phyloP scores from a whole-genome alignment of 2,113 vertebrate genomes.

The Arvicanthis niloticus region DNA sequence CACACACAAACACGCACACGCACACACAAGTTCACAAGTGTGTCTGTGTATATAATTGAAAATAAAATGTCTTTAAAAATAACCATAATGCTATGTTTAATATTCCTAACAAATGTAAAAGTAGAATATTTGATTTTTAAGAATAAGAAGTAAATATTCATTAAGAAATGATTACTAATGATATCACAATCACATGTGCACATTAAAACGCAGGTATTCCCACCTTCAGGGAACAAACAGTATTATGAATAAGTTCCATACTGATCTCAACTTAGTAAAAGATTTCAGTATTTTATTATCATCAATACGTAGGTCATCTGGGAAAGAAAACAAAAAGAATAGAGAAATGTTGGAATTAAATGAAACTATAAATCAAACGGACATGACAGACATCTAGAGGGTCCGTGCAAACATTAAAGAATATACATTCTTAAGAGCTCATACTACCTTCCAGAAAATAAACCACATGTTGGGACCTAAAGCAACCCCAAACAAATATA shows the following conservation, averaged over 20 bases:
- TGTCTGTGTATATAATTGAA: background rate
- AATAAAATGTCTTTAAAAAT: background rate
- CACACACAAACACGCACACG: background rate
- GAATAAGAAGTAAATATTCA: background rate
- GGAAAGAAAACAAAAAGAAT: background rate
- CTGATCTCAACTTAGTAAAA: background rate
- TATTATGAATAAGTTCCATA: background rate
- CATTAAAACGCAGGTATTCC: background rate
- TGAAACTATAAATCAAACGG: background rate
- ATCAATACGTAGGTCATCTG: background rate
- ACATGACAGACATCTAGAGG: background rate
- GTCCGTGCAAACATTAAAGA: background rate
- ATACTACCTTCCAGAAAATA: background rate
- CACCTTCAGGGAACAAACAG: background rate
- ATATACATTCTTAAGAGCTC: background rate
- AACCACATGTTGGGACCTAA: background rate
- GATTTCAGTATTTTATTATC: background rate
- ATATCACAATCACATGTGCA: background rate
- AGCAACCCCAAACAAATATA: background rate
- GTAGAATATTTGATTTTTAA: background rate
- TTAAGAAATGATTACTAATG: background rate
- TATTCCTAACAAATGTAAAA: background rate
- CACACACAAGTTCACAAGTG: no score
- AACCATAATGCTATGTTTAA: background rate
- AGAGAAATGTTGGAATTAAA: background rate